Evolutionary conservation across 2,888 invertebrate species (phyloP).

Genomic region (Prosopocoilus inquinatus): DNA sequence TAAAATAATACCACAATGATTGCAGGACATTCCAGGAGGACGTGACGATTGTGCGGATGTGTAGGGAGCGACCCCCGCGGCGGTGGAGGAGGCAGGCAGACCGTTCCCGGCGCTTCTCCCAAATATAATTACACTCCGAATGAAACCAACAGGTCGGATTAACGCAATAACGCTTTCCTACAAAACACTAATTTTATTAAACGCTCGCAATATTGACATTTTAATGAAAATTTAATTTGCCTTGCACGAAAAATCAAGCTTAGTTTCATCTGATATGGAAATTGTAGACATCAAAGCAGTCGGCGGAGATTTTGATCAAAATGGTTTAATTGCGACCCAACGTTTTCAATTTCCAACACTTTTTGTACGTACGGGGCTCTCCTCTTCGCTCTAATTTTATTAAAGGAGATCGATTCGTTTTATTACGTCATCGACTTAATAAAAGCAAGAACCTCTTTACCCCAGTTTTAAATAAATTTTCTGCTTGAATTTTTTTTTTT

Average conservation of each 20-base stretch:
- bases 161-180: constrained; percentile 39
- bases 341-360: constrained; percentile 10
- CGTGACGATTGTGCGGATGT: constrained; percentile 32
- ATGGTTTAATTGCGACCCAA: constrained; percentile 27
- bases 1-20: constrained; percentile 37
- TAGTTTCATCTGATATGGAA: constrained; percentile 27
- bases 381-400: too few species aligned
- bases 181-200: constrained; percentile 48
- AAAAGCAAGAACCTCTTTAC: too few species aligned
- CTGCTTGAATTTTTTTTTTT: too few species aligned
- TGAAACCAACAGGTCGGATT: constrained; percentile 37
- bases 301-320: constrained; percentile 23
- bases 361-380: neutral
- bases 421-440: too few species aligned
- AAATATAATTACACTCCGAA: constrained; percentile 41
- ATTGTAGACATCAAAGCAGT: constrained; percentile 27
- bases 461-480: too few species aligned
- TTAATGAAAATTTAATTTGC: constrained; percentile 49
- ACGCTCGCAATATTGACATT: constrained; percentile 46
- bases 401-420: too few species aligned
- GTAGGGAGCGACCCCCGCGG: neutral
- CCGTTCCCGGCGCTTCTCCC: constrained; percentile 22
- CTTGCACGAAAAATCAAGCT: constrained; percentile 42
- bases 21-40: constrained; percentile 33
- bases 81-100: constrained; percentile 2